phyloP scores from a whole-genome alignment of 2,888 invertebrate species.

The Mylabris sibirica region DNA sequence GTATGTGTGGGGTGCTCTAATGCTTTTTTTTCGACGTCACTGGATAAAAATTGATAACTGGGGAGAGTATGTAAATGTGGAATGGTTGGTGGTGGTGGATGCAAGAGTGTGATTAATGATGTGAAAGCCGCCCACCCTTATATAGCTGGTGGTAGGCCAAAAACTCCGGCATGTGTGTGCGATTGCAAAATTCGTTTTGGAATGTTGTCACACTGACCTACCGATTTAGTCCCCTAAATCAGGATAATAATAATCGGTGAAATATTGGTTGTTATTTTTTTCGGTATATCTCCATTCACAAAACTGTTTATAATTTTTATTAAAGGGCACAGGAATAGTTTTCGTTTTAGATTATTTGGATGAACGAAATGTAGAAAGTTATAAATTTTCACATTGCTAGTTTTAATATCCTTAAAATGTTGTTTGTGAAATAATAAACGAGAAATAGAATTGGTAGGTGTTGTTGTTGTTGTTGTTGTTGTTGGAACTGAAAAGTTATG shows the following conservation, averaged over 20 bases:
- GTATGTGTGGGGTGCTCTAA: not conserved
- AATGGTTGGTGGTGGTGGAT: slow-evolving; percentile 36
- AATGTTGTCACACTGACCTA: slow-evolving; percentile 23
- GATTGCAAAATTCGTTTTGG: slow-evolving; percentile 50
- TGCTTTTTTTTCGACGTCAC: slow-evolving; percentile 49
- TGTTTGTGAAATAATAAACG: not conserved
- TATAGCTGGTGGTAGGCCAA: slow-evolving; percentile 45
- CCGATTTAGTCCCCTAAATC: slow-evolving; percentile 50
- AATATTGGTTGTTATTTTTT: slow-evolving; percentile 14
- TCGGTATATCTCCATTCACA: not conserved
- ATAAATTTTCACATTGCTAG: not conserved
- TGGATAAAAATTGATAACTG: slow-evolving; percentile 53
- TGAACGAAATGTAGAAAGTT: not conserved
- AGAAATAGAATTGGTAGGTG: not conserved
- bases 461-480: slow-evolving; percentile 15
- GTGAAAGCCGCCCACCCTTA: slow-evolving; percentile 42
- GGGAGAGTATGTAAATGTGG: slow-evolving; percentile 51
- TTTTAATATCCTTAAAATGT: not conserved
- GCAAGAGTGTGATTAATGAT: slow-evolving; percentile 45
- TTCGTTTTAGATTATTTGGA: not conserved
- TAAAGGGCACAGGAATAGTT: not conserved
- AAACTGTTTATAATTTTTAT: not conserved
- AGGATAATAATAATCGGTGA: slow-evolving; percentile 56
- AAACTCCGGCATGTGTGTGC: slow-evolving; percentile 42
- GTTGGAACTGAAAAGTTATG: slow-evolving; percentile 44